Evolutionary conservation across 2,888 invertebrate genomes (phyloP).

Genomic region (Ochropleura leucogaster): DNA sequence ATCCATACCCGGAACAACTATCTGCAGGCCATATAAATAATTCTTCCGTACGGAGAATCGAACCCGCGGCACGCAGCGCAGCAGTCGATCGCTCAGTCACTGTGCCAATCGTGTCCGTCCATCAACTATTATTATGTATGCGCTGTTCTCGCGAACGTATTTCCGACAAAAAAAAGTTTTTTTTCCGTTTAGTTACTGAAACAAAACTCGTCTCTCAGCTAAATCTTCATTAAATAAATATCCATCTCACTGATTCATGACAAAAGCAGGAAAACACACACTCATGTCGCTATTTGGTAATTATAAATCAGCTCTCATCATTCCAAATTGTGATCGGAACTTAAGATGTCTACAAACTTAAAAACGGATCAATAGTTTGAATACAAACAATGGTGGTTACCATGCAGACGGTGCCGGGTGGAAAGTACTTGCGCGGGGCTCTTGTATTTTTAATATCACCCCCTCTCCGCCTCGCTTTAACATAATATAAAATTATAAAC

Average conservation of each 20-base stretch:
- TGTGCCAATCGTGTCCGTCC: too few species aligned
- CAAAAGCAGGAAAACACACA: not conserved
- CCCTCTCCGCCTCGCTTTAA: constrained; percentile 84
- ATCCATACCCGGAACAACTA: too few species aligned
- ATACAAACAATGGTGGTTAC: constrained; percentile 87
- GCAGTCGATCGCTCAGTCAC: too few species aligned
- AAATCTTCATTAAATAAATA: not conserved
- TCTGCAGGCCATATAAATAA: too few species aligned
- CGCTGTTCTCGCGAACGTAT: too few species aligned
- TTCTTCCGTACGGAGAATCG: too few species aligned
- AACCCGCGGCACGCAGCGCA: too few species aligned
- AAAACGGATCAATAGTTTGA: constrained; percentile 85
- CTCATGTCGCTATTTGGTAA: not conserved
- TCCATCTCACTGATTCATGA: not conserved
- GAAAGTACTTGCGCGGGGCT: constrained; percentile 82
- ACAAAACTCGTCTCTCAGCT: not conserved
- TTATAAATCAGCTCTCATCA: not conserved
- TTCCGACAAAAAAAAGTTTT: too few species aligned
- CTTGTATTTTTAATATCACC: constrained; percentile 89
- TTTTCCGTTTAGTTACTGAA: not conserved
- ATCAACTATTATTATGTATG: too few species aligned
- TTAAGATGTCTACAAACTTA: constrained; percentile 65
- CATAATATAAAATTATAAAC: constrained; percentile 91
- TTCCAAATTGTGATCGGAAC: constrained; percentile 25
- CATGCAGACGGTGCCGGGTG: constrained; percentile 83